phyloP scores from a whole-genome alignment of 64 coral and sea anemone species.

The Acropora tenuis region DNA sequence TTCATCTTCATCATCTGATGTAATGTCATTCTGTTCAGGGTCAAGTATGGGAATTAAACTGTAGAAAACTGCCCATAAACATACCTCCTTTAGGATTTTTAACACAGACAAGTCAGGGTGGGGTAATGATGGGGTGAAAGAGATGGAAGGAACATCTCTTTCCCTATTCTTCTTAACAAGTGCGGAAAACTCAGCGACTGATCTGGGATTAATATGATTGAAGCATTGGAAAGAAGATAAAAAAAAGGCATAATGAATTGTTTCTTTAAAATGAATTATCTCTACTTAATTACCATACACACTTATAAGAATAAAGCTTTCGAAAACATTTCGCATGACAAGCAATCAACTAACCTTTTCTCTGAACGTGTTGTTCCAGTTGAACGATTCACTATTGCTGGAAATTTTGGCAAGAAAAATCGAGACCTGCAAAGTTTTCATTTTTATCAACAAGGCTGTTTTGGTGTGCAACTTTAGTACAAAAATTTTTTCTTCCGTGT shows the following conservation, averaged over 20 bases:
- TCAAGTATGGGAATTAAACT: constrained; percentile 35
- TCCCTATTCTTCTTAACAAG: constrained; percentile 40
- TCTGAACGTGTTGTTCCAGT: constrained; percentile 36
- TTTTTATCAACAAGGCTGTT: too few relatives aligned
- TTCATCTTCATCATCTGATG: constrained; percentile 24
- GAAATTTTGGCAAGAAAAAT: constrained; percentile 23
- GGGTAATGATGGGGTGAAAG: background rate
- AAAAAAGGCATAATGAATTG: background rate
- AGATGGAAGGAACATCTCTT: constrained; percentile 37
- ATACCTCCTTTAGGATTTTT: constrained; percentile 26
- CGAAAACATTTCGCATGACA: constrained; percentile 13
- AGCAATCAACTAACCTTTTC: constrained; percentile 34
- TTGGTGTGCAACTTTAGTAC: too few relatives aligned
- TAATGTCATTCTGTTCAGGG: constrained; percentile 29
- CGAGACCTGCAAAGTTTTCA: background rate
- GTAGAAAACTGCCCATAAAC: constrained; percentile 28
- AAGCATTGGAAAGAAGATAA: background rate
- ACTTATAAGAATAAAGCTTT: background rate
- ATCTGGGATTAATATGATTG: constrained; percentile 26
- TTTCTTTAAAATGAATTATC: background rate
- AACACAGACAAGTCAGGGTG: constrained; percentile 23
- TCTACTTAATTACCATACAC: background rate
- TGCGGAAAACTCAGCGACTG: constrained; percentile 23
- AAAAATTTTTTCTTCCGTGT: too few relatives aligned
- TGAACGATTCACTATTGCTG: constrained; percentile 34